A percentile compares a stretch with the other conserved stretches of the same genome.
phyloP scores from a whole-genome alignment of 1,140 invertebrate genomes.

The Agraylea sexmaculata region DNA sequence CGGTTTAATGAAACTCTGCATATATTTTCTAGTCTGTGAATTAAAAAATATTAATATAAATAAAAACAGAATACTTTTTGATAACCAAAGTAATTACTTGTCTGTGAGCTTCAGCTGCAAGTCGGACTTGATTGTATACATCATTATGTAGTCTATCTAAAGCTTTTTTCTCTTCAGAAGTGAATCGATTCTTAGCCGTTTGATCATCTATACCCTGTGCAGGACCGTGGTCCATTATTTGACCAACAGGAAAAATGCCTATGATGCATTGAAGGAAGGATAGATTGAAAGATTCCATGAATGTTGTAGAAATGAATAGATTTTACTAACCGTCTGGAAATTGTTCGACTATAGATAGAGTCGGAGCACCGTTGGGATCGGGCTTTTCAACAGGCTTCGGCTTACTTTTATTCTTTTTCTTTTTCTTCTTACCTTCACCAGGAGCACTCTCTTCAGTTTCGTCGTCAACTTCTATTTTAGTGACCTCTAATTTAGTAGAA shows the following conservation, averaged over 20 bases:
- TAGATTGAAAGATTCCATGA: not conserved
- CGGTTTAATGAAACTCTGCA: slow-evolving; percentile 85
- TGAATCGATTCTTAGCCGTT: slow-evolving; percentile 78
- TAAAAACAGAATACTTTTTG: slow-evolving; percentile 5
- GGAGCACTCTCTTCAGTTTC: slow-evolving; percentile 19
- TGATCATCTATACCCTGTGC: slow-evolving; percentile 59
- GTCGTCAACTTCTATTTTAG: slow-evolving; percentile 21
- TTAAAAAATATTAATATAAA: slow-evolving; percentile 15
- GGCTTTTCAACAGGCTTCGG: slow-evolving; percentile 28
- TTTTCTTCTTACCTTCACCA: slow-evolving; percentile 51
- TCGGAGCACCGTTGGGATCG: slow-evolving; percentile 72
- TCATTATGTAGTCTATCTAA: slow-evolving; percentile 73
- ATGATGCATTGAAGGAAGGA: not conserved
- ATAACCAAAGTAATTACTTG: slow-evolving; percentile 41
- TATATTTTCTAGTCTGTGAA: slow-evolving; percentile 75
- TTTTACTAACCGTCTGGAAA: slow-evolving; percentile 63
- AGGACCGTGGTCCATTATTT: slow-evolving; percentile 66
- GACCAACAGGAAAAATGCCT: slow-evolving; percentile 64
- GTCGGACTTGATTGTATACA: slow-evolving; percentile 88
- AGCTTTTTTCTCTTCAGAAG: slow-evolving; percentile 82
- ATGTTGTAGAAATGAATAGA: slow-evolving; percentile 7
- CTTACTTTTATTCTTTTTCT: slow-evolving; percentile 48
- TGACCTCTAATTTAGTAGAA: slow-evolving; percentile 2
- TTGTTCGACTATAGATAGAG: slow-evolving; percentile 73
- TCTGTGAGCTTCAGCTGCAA: slow-evolving; percentile 94